Base-by-base conservation (phyloP, 2,113 vertebrate genomes). In the Gulo gulo region DNA sequence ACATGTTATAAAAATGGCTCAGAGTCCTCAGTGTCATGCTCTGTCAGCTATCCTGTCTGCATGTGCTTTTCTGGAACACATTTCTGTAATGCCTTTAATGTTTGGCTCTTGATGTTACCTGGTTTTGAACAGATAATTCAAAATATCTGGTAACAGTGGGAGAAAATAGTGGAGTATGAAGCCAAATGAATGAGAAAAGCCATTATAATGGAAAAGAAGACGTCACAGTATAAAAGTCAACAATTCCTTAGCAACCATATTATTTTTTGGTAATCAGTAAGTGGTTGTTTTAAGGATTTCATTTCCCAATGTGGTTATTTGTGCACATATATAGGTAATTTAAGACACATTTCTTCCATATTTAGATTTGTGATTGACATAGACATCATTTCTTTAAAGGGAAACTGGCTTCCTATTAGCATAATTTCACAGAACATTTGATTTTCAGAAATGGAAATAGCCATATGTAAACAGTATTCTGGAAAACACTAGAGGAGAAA, bases 1-100 rank as follows among this genome's bases (percentile, higher is more conserved):
- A 45, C 2, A 21, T 2, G 12, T 52, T 78, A 31, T 50, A n/a
- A 76, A 57, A 79, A 82, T 8, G 16, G 23, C 16, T 24, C 29
- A 34, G 12, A 4, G 18, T 20, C 10, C 11, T 14, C 9, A 50
- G 16, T 3, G 1, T 36, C 14, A 15, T 2, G 2, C 6, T n/a
- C 6, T 36, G 18, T 23, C 57, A 81, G 15, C 10, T 23, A 11
- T 39, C 57, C 26, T 83, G 12, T 31, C 52, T 20, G 20, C 34
- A 3, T 90, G 7, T 2, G 3, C 10, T 88, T 80, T 65, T 34
- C 31, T 91, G 7, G 34, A 95, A 95, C 13, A 79, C 7, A 31
- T 78, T 95, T 82, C 47, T 15, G 36, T 63, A 52, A 31, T 63
- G 4, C 21, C 50, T 73, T 94, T 85, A 69, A 42, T 65, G 3